phyloP scores from a whole-genome alignment of 2,888 invertebrate species.

The Amiota mariae region DNA sequence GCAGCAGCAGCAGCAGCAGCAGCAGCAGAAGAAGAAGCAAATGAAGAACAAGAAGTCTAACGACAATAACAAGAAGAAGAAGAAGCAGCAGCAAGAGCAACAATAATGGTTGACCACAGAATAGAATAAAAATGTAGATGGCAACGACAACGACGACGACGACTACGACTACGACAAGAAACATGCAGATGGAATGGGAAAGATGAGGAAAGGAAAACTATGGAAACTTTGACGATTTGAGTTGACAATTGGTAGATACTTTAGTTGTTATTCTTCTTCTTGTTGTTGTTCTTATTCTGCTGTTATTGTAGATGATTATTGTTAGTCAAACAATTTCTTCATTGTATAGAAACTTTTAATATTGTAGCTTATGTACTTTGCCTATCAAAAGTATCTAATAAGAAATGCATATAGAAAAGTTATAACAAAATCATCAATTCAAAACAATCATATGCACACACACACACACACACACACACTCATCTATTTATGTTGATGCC shows the following conservation, averaged over 20 bases:
- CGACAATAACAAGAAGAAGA: conserved; percentile 23
- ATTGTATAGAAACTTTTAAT: neutral
- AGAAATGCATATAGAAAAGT: conserved; percentile 47
- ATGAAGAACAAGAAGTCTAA: conserved; percentile 16
- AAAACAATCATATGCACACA: too few relatives aligned
- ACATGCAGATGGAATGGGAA: conserved; percentile 26
- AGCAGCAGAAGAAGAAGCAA: conserved; percentile 22
- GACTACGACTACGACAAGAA: conserved; percentile 47
- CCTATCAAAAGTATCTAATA: conserved; percentile 46
- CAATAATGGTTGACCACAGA: too few relatives aligned
- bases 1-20: conserved; percentile 36
- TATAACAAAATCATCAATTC: conserved; percentile 32
- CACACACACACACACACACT: neutral
- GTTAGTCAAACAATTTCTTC: too few relatives aligned
- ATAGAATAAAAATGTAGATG: conserved; percentile 8
- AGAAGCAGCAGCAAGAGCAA: conserved; percentile 39
- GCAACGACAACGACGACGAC: conserved; percentile 40
- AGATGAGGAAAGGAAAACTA: too few relatives aligned
- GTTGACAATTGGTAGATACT: conserved; percentile 43
- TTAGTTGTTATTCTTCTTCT: conserved; percentile 54
- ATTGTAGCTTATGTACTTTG: too few relatives aligned
- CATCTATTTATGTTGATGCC: neutral
- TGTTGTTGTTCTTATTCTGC: neutral
- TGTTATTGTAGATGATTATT: neutral
- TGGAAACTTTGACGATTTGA: too few relatives aligned